Evolutionary conservation across 35 echinoderm and acorn worm genomes (phyloP).

Genomic region (Lytechinus variegatus): DNA sequence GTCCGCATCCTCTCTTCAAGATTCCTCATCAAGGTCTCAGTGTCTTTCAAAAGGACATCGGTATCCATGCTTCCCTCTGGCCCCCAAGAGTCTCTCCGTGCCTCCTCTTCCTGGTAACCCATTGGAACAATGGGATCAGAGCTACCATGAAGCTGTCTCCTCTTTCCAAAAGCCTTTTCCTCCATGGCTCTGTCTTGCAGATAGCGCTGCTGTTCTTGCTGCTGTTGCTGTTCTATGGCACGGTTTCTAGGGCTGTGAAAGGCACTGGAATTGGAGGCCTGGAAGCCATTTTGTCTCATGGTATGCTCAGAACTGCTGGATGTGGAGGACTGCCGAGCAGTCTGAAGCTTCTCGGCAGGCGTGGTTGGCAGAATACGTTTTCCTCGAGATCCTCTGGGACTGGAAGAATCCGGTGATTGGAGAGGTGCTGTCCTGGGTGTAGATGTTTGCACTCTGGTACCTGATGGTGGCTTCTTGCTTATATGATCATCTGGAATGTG

Average conservation of each 20-base stretch:
- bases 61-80: constrained; percentile 77
- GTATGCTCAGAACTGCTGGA: constrained; percentile 53
- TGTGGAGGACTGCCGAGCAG: constrained; percentile 14
- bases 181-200: constrained; percentile 29
- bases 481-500: constrained; percentile 23
- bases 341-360: constrained; percentile 21
- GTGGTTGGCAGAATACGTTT: constrained; percentile 64
- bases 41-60: constrained; percentile 89
- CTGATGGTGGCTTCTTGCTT: constrained; percentile 48
- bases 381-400: constrained; percentile 41
- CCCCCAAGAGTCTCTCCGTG: constrained; percentile 44
- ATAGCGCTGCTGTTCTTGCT: constrained; percentile 17
- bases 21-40: constrained; percentile 81
- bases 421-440: neutral
- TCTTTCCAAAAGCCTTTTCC: neutral
- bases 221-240: constrained; percentile 22
- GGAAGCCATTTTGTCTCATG: constrained; percentile 52
- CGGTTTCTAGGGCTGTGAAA: constrained; percentile 63
- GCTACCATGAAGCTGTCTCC: constrained; percentile 34
- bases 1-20: constrained; percentile 79
- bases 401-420: constrained; percentile 11
- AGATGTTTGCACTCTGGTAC: constrained; percentile 12
- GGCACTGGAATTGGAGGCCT: constrained; percentile 60
- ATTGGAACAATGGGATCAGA: constrained; percentile 33
- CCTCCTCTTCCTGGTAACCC: neutral